Evolutionary conservation across 2,888 invertebrate genomes (phyloP), one percentile per base, ranked within the genome.

Genomic region (Nomada ferruginata): DNA sequence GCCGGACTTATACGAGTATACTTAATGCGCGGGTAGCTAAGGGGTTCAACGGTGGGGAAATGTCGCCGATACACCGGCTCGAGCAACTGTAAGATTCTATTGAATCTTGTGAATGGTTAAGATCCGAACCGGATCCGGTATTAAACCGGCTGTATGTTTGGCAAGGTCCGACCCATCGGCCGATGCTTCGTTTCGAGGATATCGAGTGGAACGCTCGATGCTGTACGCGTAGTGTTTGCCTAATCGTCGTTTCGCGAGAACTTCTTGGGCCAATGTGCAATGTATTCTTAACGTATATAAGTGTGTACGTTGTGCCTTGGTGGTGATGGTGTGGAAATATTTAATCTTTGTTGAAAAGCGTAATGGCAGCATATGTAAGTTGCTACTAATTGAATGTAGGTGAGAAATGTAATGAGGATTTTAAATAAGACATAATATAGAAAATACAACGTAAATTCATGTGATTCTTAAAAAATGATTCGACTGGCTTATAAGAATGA

Each of bases 1-100:
- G 59, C 74, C 76, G 71, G 82, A 88, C 89, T 88, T 89, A 88
- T 85, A 83, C 84, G 76, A 74, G 82, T 86, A 82, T 88, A 80
- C 84, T 87, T 84, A 87, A 87, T 85, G 87, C 83, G 60, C 60
- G 63, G 59, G 79, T 73, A 65, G 66, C 83, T 61, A 82, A 80
- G 78, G 76, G 76, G 80, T 77, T 76, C 71, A 64, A 53, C 36
- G 53, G 65, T 63, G 66, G 66, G 42, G 76, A 69, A 71, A 66
- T 29, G 71, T 76, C 42, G 52, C 47, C 60, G 53, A 63, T 78
- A 83, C 68, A 78, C 64, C 42, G 82, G 53, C 61, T 66, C 74
- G 77, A 68, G 82, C 55, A 44, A 79, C 82, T 70, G 72, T 75
- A 73, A 82, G 55, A 60, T 82, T 75, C 82, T 69, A 84, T 82